Evolutionary conservation across 2,113 vertebrate genomes (phyloP).

Genomic region (Phalacrocorax carbo): DNA sequence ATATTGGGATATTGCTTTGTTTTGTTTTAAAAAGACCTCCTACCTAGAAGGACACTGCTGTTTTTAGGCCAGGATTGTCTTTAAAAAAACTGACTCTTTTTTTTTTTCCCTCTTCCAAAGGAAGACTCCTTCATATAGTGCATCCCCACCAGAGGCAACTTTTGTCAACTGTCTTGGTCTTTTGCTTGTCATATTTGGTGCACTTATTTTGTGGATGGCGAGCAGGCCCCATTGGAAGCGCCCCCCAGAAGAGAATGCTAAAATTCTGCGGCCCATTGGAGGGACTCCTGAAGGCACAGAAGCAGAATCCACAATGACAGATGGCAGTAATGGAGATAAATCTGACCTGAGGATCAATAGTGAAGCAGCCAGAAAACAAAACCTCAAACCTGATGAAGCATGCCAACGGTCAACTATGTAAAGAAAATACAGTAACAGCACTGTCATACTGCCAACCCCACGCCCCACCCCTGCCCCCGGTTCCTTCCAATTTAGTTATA

Average conservation of each 20-base stretch:
- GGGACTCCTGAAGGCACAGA: conserved; percentile 53
- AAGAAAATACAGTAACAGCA: not conserved
- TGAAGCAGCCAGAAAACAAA: conserved; percentile 81
- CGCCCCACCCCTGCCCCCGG: not conserved
- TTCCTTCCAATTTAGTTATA: not conserved
- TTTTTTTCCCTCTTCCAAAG: conserved; percentile 5
- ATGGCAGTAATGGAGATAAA: conserved; percentile 28
- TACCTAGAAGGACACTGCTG: not conserved
- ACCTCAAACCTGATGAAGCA: conserved; percentile 75
- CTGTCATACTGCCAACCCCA: not conserved
- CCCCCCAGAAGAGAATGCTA: conserved; percentile 74
- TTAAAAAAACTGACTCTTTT: conserved; percentile 6
- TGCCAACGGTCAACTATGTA: conserved; percentile 78
- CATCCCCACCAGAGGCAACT: conserved; percentile 83
- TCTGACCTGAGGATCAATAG: conserved; percentile 64
- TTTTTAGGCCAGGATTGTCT: not conserved
- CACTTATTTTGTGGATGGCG: conserved; percentile 86
- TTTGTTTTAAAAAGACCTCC: not conserved
- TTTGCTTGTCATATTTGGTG: conserved; percentile 84
- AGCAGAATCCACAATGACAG: conserved; percentile 57
- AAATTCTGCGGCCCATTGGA: conserved; percentile 42
- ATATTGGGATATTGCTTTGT: not conserved
- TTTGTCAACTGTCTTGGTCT: conserved; percentile 89
- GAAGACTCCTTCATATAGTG: conserved; percentile 69
- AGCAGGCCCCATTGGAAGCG: conserved; percentile 90